Conservation (phyloP, 2,113 vertebrate genomes). For the Maccullochella peelii region DNA sequence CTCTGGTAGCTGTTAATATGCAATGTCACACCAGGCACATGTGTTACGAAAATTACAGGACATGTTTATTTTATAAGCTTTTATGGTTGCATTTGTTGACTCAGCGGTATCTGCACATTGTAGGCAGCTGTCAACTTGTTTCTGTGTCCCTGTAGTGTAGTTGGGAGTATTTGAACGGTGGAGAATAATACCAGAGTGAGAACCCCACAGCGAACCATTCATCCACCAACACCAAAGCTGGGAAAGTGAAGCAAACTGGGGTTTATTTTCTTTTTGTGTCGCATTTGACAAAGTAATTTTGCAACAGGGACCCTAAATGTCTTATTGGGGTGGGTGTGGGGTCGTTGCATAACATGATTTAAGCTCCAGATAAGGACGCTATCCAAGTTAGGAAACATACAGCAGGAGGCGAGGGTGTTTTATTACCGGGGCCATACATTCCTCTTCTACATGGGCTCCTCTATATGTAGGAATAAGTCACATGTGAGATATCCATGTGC, state of each 20-base stretch:
- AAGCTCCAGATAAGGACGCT: conserved; percentile 43
- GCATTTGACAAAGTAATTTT: conserved; percentile 26
- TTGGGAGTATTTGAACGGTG: not conserved
- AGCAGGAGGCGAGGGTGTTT: conserved; percentile 53
- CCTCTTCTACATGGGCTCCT: conserved; percentile 43
- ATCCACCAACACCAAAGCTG: not conserved
- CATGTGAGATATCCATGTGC: not conserved
- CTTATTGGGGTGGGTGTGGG: not conserved
- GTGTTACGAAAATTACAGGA: conserved; percentile 60
- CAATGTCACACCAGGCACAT: conserved; percentile 36
- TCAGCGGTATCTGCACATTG: conserved; percentile 48
- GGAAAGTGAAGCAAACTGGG: conserved; percentile 16
- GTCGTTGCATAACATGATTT: conserved; percentile 38
- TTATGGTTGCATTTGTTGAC: conserved; percentile 49
- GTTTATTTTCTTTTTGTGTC: conserved; percentile 25
- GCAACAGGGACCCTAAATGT: conserved; percentile 9
- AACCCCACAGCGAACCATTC: conserved; percentile 6
- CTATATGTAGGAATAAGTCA: conserved; percentile 5
- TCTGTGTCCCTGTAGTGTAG: not conserved
- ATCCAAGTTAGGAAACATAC: conserved; percentile 50
- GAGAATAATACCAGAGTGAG: conserved; percentile 1
- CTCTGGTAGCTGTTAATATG: conserved; percentile 49
- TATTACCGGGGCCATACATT: conserved; percentile 53
- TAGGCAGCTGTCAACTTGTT: conserved; percentile 43
- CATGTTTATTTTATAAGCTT: conserved; percentile 54